These are phyloP conservation scores for Meles meles DNA, from an alignment of 2,113 vertebrate genomes.

Conservation along the genomic window DNA sequence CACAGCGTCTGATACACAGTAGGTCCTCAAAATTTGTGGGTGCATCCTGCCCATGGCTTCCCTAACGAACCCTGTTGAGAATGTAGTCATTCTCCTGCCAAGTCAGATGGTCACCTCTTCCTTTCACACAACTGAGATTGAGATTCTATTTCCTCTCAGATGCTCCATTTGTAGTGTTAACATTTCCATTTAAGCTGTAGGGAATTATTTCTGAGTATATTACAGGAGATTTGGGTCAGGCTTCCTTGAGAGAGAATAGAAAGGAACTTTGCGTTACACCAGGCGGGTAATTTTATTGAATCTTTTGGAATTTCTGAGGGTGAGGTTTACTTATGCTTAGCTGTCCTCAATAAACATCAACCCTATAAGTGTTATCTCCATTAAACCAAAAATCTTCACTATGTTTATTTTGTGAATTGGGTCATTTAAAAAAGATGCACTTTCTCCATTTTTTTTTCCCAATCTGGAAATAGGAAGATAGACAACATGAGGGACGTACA, in stretches of 20 bases:
- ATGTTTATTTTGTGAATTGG: background rate
- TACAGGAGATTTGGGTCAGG: conserved; percentile 57
- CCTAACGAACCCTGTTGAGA: background rate
- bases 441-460: background rate
- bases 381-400: background rate
- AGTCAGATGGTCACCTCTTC: background rate
- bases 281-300: conserved; percentile 58
- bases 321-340: conserved; percentile 47
- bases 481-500: background rate
- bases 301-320: conserved; percentile 63
- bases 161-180: background rate
- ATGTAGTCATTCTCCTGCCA: background rate
- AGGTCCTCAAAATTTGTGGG: background rate
- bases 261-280: conserved; percentile 61
- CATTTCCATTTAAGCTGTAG: conserved; percentile 34
- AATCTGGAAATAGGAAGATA: background rate
- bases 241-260: conserved; percentile 53
- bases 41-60: no score
- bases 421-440: background rate
- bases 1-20: background rate
- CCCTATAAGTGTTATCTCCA: background rate
- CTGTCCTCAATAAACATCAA: conserved; percentile 24
- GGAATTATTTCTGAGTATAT: conserved; percentile 53
- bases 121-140: background rate
- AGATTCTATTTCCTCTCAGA: background rate